phyloP scores from a whole-genome alignment of 2,888 invertebrate species.

The Galerucella nymphaeae region DNA sequence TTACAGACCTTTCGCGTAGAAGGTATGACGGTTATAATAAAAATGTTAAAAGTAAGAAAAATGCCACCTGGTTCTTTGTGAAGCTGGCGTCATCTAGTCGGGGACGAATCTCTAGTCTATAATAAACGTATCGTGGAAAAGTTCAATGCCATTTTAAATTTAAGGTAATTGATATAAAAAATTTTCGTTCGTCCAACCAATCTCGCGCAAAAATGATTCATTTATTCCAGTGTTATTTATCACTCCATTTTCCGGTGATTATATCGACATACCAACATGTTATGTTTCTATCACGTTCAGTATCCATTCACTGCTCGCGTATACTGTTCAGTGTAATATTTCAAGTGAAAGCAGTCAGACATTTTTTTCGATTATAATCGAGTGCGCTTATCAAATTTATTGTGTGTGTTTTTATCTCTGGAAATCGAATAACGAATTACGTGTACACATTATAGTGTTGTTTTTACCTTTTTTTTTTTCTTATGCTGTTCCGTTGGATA shows the following conservation, averaged over 20 bases:
- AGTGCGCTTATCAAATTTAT: background rate
- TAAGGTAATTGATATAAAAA: no score
- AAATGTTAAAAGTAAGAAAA: no score
- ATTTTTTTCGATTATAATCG: background rate
- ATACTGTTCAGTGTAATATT: background rate
- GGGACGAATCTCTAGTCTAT: no score
- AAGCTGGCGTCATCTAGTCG: no score
- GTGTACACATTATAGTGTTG: conserved; percentile 8
- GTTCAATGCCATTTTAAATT: no score
- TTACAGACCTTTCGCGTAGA: no score
- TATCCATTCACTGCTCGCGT: background rate
- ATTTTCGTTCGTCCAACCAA: background rate
- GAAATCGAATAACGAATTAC: background rate
- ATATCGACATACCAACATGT: background rate
- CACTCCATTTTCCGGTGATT: conserved; percentile 13
- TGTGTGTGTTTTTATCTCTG: background rate
- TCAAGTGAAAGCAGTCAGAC: background rate
- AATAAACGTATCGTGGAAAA: no score
- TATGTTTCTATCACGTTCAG: background rate
- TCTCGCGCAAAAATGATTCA: background rate
- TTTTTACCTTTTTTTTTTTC: conserved; percentile 15
- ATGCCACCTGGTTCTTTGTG: no score
- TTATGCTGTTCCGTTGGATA: background rate
- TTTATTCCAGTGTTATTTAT: background rate
- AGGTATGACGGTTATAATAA: no score